A percentile compares a stretch with the other conserved stretches of the same genome.
Evolutionary conservation across 2,113 vertebrate species (phyloP).

Genomic region (Pao palembangensis): DNA sequence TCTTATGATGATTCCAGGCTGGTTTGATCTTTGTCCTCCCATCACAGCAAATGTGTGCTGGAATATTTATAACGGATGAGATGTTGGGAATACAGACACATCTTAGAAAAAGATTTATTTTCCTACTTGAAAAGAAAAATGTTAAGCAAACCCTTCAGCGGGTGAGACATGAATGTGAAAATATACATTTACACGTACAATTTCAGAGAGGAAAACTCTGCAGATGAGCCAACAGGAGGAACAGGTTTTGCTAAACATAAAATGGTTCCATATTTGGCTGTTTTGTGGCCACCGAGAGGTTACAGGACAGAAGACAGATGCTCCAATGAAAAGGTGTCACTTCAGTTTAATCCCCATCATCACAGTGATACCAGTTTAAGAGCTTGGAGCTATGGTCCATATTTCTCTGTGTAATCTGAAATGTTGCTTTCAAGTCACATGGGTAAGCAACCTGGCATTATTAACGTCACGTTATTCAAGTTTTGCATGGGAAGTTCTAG

Average conservation of each 20-base stretch:
- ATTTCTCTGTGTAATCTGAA: slow-evolving; percentile 13
- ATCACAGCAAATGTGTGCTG: not conserved
- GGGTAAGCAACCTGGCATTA: slow-evolving; percentile 7
- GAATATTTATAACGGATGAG: slow-evolving; percentile 19
- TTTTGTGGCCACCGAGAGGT: slow-evolving; percentile 3
- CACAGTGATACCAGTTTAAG: slow-evolving; percentile 43
- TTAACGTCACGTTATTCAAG: not conserved
- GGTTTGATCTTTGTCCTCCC: slow-evolving; percentile 15
- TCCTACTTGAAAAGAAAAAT: slow-evolving; percentile 28
- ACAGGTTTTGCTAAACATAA: too few relatives aligned
- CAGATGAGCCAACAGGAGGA: too few relatives aligned
- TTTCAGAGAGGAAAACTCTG: slow-evolving; percentile 11
- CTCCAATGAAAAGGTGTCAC: slow-evolving; percentile 50
- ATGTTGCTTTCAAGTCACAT: slow-evolving; percentile 31
- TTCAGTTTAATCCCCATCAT: slow-evolving; percentile 25
- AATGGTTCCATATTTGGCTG: too few relatives aligned
- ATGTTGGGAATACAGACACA: not conserved
- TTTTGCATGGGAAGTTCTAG: not conserved
- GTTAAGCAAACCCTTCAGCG: slow-evolving; percentile 5
- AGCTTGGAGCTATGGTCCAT: slow-evolving; percentile 31
- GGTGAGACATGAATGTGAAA: slow-evolving; percentile 14
- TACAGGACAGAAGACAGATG: slow-evolving; percentile 18
- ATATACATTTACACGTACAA: slow-evolving; percentile 22
- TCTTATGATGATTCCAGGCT: not conserved
- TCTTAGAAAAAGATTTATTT: slow-evolving; percentile 61